A percentile compares a stretch with the other conserved stretches of the same genome.
Conservation (phyloP, 1,140 invertebrate genomes). For the Anastrepha obliqua region DNA sequence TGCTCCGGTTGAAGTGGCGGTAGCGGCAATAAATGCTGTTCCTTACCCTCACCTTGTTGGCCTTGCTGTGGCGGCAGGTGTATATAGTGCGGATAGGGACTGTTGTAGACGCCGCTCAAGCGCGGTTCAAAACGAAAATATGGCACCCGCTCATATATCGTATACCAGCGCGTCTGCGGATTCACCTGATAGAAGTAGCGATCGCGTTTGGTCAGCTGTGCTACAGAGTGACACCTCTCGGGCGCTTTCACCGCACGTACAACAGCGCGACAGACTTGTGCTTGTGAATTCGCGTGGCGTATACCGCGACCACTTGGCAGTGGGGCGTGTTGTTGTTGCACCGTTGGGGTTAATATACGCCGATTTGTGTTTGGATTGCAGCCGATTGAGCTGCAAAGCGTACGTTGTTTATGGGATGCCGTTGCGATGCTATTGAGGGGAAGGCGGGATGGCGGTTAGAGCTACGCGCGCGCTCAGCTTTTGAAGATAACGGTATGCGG, state of each 20-base stretch:
- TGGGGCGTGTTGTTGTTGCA: constrained; percentile 32
- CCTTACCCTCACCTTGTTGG: constrained; percentile 22
- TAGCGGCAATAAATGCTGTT: constrained; percentile 22
- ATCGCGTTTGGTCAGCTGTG: constrained; percentile 18
- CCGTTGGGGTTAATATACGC: background rate
- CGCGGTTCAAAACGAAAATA: constrained; percentile 30
- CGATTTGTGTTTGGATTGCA: background rate
- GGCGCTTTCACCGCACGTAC: constrained; percentile 6
- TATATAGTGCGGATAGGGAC: constrained; percentile 28
- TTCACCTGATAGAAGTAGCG: constrained; percentile 29
- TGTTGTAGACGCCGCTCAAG: constrained; percentile 35
- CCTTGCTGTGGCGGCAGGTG: constrained; percentile 6
- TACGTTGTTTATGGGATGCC: constrained; percentile 17
- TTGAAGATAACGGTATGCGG: background rate
- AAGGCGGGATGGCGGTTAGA: background rate
- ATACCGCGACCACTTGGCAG: background rate
- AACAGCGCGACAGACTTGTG: constrained; percentile 23
- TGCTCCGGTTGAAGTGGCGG: constrained; percentile 5
- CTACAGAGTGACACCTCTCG: background rate
- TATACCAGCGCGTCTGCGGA: constrained; percentile 41
- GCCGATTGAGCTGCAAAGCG: background rate
- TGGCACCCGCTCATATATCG: constrained; percentile 44
- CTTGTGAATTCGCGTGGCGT: background rate
- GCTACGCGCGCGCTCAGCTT: background rate
- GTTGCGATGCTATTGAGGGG: background rate